Evolutionary conservation across 2,888 invertebrate genomes (phyloP).

Genomic region (Protophormia terraenovae): DNA sequence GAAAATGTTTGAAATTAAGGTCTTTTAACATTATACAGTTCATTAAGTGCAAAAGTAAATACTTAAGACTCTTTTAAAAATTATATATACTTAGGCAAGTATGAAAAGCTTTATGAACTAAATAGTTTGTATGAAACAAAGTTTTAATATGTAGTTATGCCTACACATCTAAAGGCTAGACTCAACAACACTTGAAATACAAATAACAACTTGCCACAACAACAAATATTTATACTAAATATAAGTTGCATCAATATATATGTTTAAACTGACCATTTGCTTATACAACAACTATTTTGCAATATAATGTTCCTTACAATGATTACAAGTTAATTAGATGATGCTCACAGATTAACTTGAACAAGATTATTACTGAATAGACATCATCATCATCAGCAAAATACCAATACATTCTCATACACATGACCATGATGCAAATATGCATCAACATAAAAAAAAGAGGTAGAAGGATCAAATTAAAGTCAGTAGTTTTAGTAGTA

Average conservation of each 20-base stretch:
- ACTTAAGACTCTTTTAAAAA: neutral
- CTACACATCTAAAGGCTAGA: constrained; percentile 24
- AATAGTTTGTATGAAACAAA: too few species aligned
- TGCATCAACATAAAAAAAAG: neutral
- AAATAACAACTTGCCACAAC: constrained; percentile 24
- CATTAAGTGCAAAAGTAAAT: constrained; percentile 23
- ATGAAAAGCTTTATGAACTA: too few species aligned
- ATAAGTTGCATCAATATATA: neutral
- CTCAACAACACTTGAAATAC: constrained; percentile 45
- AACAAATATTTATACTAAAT: neutral
- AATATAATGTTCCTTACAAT: constrained; percentile 35
- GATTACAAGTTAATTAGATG: constrained; percentile 58
- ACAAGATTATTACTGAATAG: constrained; percentile 43
- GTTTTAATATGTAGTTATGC: constrained; percentile 30
- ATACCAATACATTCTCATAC: neutral
- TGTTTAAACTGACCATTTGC: neutral
- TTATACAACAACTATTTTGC: constrained; percentile 6
- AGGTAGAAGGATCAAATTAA: neutral
- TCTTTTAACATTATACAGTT: neutral
- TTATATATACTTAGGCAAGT: neutral
- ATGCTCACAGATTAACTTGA: constrained; percentile 57
- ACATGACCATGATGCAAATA: neutral
- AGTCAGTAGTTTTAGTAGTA: neutral
- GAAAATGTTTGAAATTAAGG: neutral
- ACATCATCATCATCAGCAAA: neutral